A percentile compares a stretch with the other conserved stretches of the same genome.
These are phyloP conservation scores for Epinephelus coioides DNA, from an alignment of 2,797 vertebrate species.

Conservation along the genomic window DNA sequence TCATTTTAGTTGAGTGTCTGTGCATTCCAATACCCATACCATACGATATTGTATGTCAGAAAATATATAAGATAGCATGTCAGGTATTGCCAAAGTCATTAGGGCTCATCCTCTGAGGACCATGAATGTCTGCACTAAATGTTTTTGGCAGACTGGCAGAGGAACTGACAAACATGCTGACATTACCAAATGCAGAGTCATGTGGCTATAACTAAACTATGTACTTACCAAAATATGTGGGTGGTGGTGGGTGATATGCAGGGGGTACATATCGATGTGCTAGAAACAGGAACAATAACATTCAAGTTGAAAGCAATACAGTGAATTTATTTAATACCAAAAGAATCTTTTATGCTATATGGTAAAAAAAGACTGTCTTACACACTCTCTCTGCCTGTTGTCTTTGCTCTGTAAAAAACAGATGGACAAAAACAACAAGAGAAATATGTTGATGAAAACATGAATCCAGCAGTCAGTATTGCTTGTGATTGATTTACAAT, in stretches of 20 bases:
- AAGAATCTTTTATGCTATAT: neutral
- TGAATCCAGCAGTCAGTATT: neutral
- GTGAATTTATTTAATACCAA: neutral
- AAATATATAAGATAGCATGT: too few species aligned
- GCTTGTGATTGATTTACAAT: neutral
- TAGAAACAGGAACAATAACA: constrained; percentile 6
- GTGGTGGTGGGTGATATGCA: fast-evolving
- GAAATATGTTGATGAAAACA: neutral
- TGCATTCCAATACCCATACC: too few species aligned
- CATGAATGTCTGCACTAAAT: too few species aligned
- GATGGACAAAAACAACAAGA: neutral
- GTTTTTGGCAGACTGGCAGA: neutral
- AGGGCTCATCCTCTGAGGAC: too few species aligned
- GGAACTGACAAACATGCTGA: neutral
- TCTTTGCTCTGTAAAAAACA: constrained; percentile 70
- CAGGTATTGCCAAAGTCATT: too few species aligned
- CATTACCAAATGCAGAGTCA: neutral
- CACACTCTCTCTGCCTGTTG: constrained; percentile 47
- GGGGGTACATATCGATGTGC: fast-evolving
- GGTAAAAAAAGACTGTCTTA: constrained; percentile 14
- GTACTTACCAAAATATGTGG: constrained; percentile 67
- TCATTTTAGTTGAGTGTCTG: too few species aligned
- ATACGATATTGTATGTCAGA: too few species aligned
- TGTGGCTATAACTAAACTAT: neutral
- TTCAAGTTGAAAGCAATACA: neutral